These are phyloP conservation scores for Psittacula cyanocephala DNA, from an alignment of 2,113 vertebrate species.

Conservation along the genomic window DNA sequence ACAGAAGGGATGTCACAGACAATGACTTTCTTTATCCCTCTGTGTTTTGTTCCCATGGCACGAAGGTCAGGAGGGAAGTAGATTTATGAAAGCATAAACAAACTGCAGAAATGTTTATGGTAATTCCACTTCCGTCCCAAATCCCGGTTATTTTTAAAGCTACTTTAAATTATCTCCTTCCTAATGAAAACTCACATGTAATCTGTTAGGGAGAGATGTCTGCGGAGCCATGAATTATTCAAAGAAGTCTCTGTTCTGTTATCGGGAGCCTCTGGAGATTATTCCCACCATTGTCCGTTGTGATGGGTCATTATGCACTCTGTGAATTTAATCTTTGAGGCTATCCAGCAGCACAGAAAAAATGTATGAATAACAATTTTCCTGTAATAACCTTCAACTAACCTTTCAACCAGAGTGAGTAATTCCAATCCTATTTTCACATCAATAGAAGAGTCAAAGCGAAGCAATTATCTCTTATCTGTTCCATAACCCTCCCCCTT, in stretches of 20 bases:
- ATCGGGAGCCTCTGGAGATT: constrained; percentile 87
- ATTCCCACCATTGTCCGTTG: constrained; percentile 90
- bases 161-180: constrained; percentile 76
- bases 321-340: constrained; percentile 91
- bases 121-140: constrained; percentile 79
- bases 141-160: constrained; percentile 80
- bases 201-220: constrained; percentile 79
- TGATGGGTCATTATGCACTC: constrained; percentile 97
- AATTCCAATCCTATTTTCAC: constrained; percentile 92
- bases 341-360: constrained; percentile 79
- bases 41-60: constrained; percentile 74
- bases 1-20: not conserved
- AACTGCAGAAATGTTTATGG: constrained; percentile 79
- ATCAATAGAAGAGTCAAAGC: constrained; percentile 87
- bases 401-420: constrained; percentile 95
- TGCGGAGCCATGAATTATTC: constrained; percentile 93
- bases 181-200: constrained; percentile 88
- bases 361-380: constrained; percentile 86
- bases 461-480: constrained; percentile 82
- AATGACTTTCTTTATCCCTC: constrained; percentile 71
- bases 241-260: constrained; percentile 74
- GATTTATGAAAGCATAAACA: constrained; percentile 73
- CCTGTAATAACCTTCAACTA: constrained; percentile 96
- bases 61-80: constrained; percentile 77
- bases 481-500: constrained; percentile 68